Base-by-base conservation (phyloP, 2,797 vertebrate genomes). In the Pelochelys cantorii region DNA sequence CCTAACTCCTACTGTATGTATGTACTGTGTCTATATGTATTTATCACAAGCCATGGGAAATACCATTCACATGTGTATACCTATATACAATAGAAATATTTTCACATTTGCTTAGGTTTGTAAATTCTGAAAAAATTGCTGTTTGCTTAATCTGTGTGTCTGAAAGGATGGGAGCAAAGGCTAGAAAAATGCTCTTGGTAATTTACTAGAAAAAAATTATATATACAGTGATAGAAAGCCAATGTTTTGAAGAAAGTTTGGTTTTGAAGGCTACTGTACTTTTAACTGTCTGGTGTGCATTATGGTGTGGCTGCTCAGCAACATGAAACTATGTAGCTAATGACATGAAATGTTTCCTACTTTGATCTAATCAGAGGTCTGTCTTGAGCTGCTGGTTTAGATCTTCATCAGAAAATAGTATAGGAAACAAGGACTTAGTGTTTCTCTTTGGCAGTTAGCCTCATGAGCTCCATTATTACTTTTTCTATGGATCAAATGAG, bases 331-430 rank as follows among this genome's bases (percentile, higher is more conserved):
- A 83, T 97, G 96, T 94, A 94, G 93, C 95, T 97, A 98, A 97
- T 98, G 96, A 94, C 83, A 87, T 94, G 88, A 96, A 96, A 95
- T 94, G 87, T 95, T 98, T 96, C 93, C 87, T 96, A 86, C 95
- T 95, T 95, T 97, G 96, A 98, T 98, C 94, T 97, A 98, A 98
- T 98, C 98, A 97, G 95, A 94, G 94, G 91, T 95, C 95, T 95
- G 95, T 94, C 94, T 96, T 29, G 34, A 97, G 93, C 95, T 97
- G 92, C 95, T 97, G 96, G 95, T 97, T 97, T 97, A 97, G 94
- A 97, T 97, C 86, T 95, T 97, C 95, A 89, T 97, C 97, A 94
- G 95, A 96, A 95, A 94, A 96, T 96, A 95, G 97, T 97, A 91
- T 96, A 81, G 86, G 96, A 97, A 98, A 93, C 97, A 96, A 97